These are phyloP conservation scores for Ornithoptera priamus DNA, from an alignment of 2,888 invertebrate genomes.

Conservation along the genomic window DNA sequence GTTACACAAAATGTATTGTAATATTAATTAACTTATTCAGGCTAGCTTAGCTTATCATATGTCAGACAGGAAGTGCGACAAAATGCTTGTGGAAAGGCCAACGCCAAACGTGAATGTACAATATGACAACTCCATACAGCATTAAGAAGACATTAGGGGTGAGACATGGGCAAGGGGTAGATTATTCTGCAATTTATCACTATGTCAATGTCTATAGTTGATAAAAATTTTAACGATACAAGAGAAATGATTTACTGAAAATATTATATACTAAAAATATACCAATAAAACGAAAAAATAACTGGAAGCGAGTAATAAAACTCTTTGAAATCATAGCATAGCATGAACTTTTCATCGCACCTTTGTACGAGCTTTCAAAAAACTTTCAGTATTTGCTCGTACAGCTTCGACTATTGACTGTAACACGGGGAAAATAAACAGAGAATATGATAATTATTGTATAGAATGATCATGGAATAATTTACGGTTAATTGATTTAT, in stretches of 20 bases:
- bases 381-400: slow-evolving; percentile 73
- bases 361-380: slow-evolving; percentile 73
- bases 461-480: slow-evolving; percentile 21
- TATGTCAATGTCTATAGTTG: slow-evolving; percentile 46
- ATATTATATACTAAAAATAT: background rate
- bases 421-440: slow-evolving; percentile 33
- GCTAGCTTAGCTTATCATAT: slow-evolving; percentile 6
- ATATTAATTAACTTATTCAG: slow-evolving; percentile 9
- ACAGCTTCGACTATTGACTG: slow-evolving; percentile 54
- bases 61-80: slow-evolving; percentile 38
- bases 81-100: slow-evolving; percentile 49
- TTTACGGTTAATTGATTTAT: slow-evolving; percentile 25
- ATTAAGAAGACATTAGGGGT: slow-evolving; percentile 76
- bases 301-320: slow-evolving; percentile 52
- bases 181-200: slow-evolving; percentile 72
- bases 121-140: slow-evolving; percentile 74
- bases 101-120: slow-evolving; percentile 63
- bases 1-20: background rate
- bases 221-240: background rate
- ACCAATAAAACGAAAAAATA: slow-evolving; percentile 24
- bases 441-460: slow-evolving; percentile 9
- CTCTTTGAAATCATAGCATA: slow-evolving; percentile 60
- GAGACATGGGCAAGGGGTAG: slow-evolving; percentile 56
- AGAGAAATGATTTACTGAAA: background rate
- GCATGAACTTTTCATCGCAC: slow-evolving; percentile 69